Evolutionary conservation across 37 sponge, comb jelly and placozoan species (phyloP).

Genomic region (Axinella damicornis): DNA sequence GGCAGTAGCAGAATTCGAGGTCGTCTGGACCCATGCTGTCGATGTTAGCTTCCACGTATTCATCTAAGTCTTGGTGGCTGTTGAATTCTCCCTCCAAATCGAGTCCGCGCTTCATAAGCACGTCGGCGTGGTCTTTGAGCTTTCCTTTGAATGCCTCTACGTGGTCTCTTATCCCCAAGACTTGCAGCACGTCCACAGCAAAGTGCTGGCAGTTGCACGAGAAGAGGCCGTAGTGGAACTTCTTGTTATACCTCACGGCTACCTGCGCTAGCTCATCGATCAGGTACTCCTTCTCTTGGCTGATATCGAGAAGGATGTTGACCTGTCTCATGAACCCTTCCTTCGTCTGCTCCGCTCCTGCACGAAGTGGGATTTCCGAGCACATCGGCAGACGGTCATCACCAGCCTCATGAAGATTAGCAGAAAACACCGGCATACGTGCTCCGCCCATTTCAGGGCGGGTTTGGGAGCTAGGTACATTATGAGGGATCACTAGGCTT

Average conservation of each 20-base stretch:
- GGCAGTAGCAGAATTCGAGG: constrained; percentile 24
- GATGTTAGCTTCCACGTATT: not conserved
- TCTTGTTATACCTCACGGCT: constrained; percentile 24
- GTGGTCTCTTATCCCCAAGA: constrained; percentile 18
- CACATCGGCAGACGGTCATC: no score
- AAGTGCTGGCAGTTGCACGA: constrained; percentile 44
- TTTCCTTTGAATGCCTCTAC: not conserved
- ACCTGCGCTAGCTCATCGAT: constrained; percentile 12
- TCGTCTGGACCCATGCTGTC: constrained; percentile 3
- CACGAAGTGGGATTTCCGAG: not conserved
- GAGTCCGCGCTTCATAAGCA: constrained; percentile 11
- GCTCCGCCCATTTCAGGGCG: not conserved
- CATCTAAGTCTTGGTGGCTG: constrained; percentile 23
- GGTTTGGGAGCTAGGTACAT: not conserved
- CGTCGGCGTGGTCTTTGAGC: constrained; percentile 2
- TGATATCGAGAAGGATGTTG: not conserved
- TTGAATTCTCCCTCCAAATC: not conserved
- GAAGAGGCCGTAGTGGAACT: constrained; percentile 3
- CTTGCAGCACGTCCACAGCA: constrained; percentile 19
- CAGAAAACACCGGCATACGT: not conserved
- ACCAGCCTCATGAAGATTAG: not conserved
- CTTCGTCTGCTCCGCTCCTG: not conserved
- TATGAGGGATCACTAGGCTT: not conserved
- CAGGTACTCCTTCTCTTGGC: constrained; percentile 3
- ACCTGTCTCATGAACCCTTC: not conserved